Base-by-base conservation (phyloP, 2,888 invertebrate genomes). In the Pachliopta kotzebuea region DNA sequence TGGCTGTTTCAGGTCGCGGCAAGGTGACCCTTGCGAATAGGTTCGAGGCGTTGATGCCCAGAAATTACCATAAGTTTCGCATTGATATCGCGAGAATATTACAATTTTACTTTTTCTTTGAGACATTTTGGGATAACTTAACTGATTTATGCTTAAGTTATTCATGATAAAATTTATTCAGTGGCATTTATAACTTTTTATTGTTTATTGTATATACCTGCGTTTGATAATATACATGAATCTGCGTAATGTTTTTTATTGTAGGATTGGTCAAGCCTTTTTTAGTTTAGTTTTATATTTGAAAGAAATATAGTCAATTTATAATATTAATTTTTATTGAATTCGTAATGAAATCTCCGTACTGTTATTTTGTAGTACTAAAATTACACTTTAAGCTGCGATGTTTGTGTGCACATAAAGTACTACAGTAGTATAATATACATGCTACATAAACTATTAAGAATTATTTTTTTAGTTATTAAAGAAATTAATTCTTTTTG, bases 51-150 rank as follows among this genome's bases (percentile, higher is more conserved):
- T 57, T 65, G 61, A 57, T 53, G 57, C 53, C 26, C 53, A 60
- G 52, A 60, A 58, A 65, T 65, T 65, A 65, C 58, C 65, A 65
- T 65, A 65, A 65, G 58, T 65, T 65, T 62, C 55, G 58, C 65
- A 62, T 55, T 50, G 50, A 37, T 58, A 58, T 55, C 54, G 65
- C 61, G 50, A 65, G 57, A 61, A 65, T 65, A 65, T 61, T 65
- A 62, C 62, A 65, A 65, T 62, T 61, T 58, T 53, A 54, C 62
- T 65, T 53, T 65, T 65, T 65, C 61, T 65, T 62, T 62, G 65
- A 62, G 61, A 62, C 58, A 65, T 61, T 65, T 65, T 55, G 57
- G 54, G 65, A 53, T 61, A 62, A 57, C 65, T 65, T 57, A 58
- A 52, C 17, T 65, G 65, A 65, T 65, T 62, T 62, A 65, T 62